Percentiles rank a stretch among this genome's conserved stretches.
phyloP scores from a whole-genome alignment of 2,888 invertebrate genomes.

The Reticulitermes lucifugus region DNA sequence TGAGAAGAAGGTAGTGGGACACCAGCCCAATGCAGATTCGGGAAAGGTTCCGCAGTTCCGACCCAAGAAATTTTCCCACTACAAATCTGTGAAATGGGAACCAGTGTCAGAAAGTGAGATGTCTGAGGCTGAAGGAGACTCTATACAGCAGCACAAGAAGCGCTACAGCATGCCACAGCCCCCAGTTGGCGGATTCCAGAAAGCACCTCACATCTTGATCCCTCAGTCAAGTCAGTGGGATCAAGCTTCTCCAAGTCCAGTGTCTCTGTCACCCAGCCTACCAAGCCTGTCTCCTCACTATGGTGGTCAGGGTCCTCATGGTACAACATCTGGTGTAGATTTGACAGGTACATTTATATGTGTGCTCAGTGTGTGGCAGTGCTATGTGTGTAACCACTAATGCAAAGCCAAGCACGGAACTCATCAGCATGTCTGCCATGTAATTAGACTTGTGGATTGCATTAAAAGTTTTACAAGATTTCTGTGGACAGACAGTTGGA shows the following conservation, averaged over 20 bases:
- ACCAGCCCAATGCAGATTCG: conserved; percentile 40
- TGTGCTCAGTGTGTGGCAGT: background rate
- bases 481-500: too few species aligned
- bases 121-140: conserved; percentile 69
- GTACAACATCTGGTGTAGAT: conserved; percentile 54
- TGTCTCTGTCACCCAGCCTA: conserved; percentile 70
- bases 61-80: conserved; percentile 62
- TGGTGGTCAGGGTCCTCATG: conserved; percentile 57
- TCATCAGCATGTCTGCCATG: background rate
- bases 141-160: conserved; percentile 58
- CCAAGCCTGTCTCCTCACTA: conserved; percentile 70
- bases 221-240: conserved; percentile 58
- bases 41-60: conserved; percentile 60
- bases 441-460: background rate
- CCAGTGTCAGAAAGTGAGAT: conserved; percentile 73
- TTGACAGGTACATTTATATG: conserved; percentile 54
- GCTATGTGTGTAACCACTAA: background rate
- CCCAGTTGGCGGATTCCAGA: conserved; percentile 35
- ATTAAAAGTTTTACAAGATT: too few species aligned
- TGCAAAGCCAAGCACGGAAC: too few species aligned
- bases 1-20: conserved; percentile 45
- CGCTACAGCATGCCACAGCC: conserved; percentile 64
- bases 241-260: conserved; percentile 67
- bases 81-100: conserved; percentile 71
- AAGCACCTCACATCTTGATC: conserved; percentile 54